Conservation (phyloP, 2,888 invertebrate genomes). For the Ommatoiulus sabulosus region DNA sequence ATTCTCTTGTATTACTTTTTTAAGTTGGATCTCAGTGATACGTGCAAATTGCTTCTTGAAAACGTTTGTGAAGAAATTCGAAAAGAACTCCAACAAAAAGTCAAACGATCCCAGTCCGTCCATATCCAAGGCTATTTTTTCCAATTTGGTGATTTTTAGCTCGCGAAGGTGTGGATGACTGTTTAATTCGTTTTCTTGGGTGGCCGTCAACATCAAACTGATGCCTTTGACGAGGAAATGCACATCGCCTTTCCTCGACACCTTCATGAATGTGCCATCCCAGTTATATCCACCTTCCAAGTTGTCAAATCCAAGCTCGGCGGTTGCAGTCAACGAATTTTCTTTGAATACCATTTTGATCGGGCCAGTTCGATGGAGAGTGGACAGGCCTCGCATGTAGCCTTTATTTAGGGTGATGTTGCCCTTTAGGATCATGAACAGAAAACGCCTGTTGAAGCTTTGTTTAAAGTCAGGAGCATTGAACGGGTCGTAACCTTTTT, state of each 20-base stretch:
- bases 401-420: constrained; percentile 79
- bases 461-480: constrained; percentile 70
- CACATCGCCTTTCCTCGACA: constrained; percentile 57
- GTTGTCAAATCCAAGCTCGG: constrained; percentile 62
- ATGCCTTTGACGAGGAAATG: constrained; percentile 58
- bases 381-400: constrained; percentile 82
- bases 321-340: constrained; percentile 55
- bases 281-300: constrained; percentile 62
- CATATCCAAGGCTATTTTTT: constrained; percentile 59
- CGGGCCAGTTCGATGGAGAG: constrained; percentile 74
- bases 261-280: constrained; percentile 60
- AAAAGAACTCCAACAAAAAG: constrained; percentile 81
- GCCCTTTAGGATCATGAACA: constrained; percentile 68
- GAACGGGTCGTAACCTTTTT: constrained; percentile 80
- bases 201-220: constrained; percentile 44
- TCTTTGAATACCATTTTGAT: constrained; percentile 60
- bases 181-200: constrained; percentile 52
- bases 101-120: constrained; percentile 89
- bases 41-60: constrained; percentile 77
- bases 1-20: constrained; percentile 56
- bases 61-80: constrained; percentile 86
- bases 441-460: constrained; percentile 60
- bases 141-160: constrained; percentile 55
- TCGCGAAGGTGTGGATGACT: constrained; percentile 51
- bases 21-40: constrained; percentile 54